A percentile compares a stretch with the other conserved stretches of the same genome.
These are phyloP conservation scores for Drosophila anomelani DNA, from an alignment of 2,888 invertebrate species.

Conservation along the genomic window DNA sequence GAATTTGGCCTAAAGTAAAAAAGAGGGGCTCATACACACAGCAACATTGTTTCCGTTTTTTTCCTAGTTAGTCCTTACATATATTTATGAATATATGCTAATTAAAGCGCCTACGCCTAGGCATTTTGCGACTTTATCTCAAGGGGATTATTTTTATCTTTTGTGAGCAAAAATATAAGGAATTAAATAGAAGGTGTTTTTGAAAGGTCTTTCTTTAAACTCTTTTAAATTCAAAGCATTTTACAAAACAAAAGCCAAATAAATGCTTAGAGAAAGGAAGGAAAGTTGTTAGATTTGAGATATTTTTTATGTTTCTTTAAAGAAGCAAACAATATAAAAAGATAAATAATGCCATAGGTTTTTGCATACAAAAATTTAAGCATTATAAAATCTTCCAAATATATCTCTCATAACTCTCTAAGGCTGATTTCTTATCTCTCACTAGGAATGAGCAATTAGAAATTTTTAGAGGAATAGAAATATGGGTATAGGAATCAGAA, in stretches of 20 bases:
- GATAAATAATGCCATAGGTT: no score
- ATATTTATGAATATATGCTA: slow-evolving; percentile 25
- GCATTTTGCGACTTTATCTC: slow-evolving; percentile 11
- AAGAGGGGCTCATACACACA: background rate
- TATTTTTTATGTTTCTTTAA: no score
- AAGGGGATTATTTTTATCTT: slow-evolving; percentile 12
- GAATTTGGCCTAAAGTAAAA: slow-evolving; percentile 40
- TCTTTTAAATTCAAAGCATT: background rate
- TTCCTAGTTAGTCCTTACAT: background rate
- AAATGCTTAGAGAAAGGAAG: background rate
- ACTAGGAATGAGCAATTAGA: no score
- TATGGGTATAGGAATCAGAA: no score
- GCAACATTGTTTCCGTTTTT: slow-evolving; percentile 3
- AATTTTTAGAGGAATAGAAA: background rate
- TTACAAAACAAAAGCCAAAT: slow-evolving; percentile 2
- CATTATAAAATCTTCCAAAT: accelerated
- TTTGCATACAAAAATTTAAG: no score
- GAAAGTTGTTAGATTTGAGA: no score
- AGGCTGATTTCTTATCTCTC: background rate
- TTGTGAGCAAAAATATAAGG: background rate
- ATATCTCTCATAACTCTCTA: background rate
- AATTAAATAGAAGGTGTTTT: background rate
- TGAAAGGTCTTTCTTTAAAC: background rate
- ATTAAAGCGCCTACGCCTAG: slow-evolving; percentile 37
- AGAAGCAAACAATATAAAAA: background rate